phyloP scores from a whole-genome alignment of 2,797 vertebrate genomes.

The Amblyraja radiata region DNA sequence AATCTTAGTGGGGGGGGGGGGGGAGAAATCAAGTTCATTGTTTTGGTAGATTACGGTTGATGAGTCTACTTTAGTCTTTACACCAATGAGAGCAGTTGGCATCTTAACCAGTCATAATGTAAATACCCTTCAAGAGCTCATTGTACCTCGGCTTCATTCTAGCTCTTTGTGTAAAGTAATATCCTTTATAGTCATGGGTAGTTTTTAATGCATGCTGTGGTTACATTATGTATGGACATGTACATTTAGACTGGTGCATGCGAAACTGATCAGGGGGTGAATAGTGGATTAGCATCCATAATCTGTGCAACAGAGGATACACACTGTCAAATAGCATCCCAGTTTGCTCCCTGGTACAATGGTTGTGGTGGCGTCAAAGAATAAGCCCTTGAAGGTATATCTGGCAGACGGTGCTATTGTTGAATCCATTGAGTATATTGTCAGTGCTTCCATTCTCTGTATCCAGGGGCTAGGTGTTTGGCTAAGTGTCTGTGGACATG shows the following conservation, averaged over 20 bases:
- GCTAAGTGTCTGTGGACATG: not conserved
- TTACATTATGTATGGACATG: not conserved
- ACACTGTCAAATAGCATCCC: not conserved
- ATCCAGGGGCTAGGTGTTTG: not conserved
- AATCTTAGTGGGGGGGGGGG: too few relatives aligned
- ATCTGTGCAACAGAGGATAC: not conserved
- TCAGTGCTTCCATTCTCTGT: not conserved
- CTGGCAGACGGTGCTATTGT: not conserved
- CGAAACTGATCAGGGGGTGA: not conserved
- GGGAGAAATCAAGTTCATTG: too few relatives aligned
- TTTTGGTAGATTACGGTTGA: too few relatives aligned
- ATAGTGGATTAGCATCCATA: not conserved
- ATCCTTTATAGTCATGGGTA: not conserved
- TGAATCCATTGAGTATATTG: not conserved
- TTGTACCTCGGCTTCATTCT: not conserved
- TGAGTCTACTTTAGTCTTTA: too few relatives aligned
- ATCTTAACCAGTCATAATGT: too few relatives aligned
- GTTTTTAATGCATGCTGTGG: not conserved
- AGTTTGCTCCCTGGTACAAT: not conserved
- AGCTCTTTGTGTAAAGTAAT: not conserved
- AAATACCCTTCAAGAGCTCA: too few relatives aligned
- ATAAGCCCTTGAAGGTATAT: not conserved
- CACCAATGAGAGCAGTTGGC: too few relatives aligned
- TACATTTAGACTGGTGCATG: not conserved
- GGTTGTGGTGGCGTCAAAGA: not conserved